Percentiles rank a stretch among this genome's conserved stretches.
Conservation (phyloP, 1,140 invertebrate species). For the Anadara kagoshimensis region DNA sequence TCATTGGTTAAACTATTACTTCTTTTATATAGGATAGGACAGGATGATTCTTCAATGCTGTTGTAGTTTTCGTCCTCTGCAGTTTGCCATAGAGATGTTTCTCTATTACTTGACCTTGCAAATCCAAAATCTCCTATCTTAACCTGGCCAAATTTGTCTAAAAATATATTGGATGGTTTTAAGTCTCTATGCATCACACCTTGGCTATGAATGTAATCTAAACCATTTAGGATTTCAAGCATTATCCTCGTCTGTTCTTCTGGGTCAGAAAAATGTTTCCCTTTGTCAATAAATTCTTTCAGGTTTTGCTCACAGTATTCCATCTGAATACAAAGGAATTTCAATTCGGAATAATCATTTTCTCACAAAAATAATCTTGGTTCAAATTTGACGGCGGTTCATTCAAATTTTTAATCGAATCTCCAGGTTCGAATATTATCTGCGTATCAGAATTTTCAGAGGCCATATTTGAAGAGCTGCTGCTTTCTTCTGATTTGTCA, state of each 20-base stretch:
- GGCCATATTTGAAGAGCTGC: no score
- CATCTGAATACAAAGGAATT: neutral
- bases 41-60: no score
- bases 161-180: conserved; percentile 4
- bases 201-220: neutral
- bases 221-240: neutral
- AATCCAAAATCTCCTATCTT: conserved; percentile 15
- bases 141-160: neutral
- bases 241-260: neutral
- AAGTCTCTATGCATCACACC: conserved; percentile 10
- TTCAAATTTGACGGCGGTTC: neutral
- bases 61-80: neutral
- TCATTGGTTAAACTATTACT: neutral
- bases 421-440: no score
- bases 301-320: neutral
- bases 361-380: neutral
- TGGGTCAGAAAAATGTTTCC: neutral
- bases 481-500: no score
- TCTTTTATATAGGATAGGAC: no score
- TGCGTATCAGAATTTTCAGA: no score
- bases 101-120: neutral
- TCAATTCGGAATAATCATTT: neutral
- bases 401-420: no score
- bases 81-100: neutral
- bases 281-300: conserved; percentile 2